Conservation (phyloP, 2,888 invertebrate species). For the Linnaemya tessellans region DNA sequence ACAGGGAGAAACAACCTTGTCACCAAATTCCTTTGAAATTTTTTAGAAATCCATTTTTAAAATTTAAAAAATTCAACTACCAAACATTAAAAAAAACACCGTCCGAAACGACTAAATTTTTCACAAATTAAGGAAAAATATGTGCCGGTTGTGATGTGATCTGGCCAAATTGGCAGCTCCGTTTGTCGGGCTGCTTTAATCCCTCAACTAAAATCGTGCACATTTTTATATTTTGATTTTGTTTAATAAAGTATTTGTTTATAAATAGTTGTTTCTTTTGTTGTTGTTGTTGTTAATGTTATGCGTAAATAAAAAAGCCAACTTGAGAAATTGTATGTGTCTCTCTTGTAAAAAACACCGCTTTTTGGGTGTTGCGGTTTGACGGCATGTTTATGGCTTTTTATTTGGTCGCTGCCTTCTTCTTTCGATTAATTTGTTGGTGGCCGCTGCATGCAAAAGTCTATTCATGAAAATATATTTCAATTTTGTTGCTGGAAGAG, state of each 20-base stretch:
- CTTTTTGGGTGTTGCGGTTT: constrained; percentile 45
- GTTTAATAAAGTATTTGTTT: constrained; percentile 30
- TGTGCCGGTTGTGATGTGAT: too few species aligned
- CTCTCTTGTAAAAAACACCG: constrained; percentile 19
- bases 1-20: background rate
- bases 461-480: constrained; percentile 17
- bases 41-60: too few species aligned
- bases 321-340: background rate
- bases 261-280: too few species aligned
- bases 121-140: too few species aligned
- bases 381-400: constrained; percentile 35
- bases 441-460: constrained; percentile 19
- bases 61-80: too few species aligned
- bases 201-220: background rate
- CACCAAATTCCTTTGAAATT: background rate
- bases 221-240: background rate
- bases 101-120: too few species aligned
- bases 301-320: constrained; percentile 5
- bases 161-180: too few species aligned
- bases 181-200: background rate
- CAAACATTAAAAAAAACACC: too few species aligned
- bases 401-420: background rate
- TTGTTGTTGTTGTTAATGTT: background rate
- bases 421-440: background rate
- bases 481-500: background rate